These are phyloP conservation scores for Drosophila elegans DNA, from an alignment of 1,140 invertebrate species.

Conservation along the genomic window DNA sequence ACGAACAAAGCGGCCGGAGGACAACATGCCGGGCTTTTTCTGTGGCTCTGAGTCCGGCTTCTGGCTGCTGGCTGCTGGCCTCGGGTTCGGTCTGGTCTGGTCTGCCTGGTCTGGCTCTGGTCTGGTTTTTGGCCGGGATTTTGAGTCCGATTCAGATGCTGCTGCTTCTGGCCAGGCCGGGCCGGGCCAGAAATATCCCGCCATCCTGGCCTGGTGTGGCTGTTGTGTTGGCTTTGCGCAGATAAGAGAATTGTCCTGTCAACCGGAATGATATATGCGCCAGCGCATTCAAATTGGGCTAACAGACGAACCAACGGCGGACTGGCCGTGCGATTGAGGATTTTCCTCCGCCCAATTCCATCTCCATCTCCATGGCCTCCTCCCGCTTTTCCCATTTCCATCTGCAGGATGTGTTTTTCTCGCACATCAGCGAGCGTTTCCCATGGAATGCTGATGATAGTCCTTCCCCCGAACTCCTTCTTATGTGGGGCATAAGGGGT, in stretches of 20 bases:
- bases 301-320: constrained; percentile 67
- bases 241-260: constrained; percentile 85
- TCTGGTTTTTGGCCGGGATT: constrained; percentile 39
- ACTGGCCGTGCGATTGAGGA: constrained; percentile 56
- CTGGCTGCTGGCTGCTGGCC: constrained; percentile 24
- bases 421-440: constrained; percentile 81
- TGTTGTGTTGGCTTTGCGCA: constrained; percentile 84
- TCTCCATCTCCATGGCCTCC: background rate
- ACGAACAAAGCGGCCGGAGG: constrained; percentile 34
- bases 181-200: constrained; percentile 30
- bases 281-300: constrained; percentile 85
- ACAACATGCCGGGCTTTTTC: constrained; percentile 15
- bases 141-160: constrained; percentile 3
- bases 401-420: constrained; percentile 77
- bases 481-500: constrained; percentile 29
- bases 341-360: constrained; percentile 29
- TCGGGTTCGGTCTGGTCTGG: constrained; percentile 28
- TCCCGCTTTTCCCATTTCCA: constrained; percentile 14
- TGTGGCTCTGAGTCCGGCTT: constrained; percentile 11
- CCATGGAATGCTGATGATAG: constrained; percentile 71
- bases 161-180: constrained; percentile 3
- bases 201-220: constrained; percentile 38
- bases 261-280: constrained; percentile 85
- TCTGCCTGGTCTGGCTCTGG: constrained; percentile 38
- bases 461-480: constrained; percentile 32